Evolutionary conservation across 2,797 vertebrate genomes (phyloP).

Genomic region (Myripristis murdjan): DNA sequence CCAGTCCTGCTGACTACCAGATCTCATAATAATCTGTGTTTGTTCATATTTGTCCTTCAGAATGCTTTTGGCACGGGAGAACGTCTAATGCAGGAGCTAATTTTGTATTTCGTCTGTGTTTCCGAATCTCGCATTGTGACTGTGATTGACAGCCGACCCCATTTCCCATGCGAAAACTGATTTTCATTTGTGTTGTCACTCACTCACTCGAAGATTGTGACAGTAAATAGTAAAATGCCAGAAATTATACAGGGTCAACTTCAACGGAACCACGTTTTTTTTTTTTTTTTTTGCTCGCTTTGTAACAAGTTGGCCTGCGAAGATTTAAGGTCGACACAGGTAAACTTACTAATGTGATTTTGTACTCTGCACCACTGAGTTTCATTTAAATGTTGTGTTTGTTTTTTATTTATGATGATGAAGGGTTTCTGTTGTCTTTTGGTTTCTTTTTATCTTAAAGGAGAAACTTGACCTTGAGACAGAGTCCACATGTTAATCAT

Average conservation of each 20-base stretch:
- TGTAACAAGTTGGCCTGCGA: too few relatives aligned
- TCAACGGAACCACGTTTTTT: neutral
- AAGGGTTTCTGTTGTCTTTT: neutral
- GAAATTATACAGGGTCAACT: neutral
- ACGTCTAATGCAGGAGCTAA: slow-evolving; percentile 17
- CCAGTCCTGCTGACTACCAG: neutral
- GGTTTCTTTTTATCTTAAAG: neutral
- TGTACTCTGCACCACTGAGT: neutral
- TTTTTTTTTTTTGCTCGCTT: too few relatives aligned
- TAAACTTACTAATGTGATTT: neutral
- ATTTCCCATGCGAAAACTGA: neutral
- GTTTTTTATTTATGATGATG: slow-evolving; percentile 27
- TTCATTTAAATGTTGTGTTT: neutral
- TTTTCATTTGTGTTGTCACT: neutral
- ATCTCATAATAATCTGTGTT: neutral
- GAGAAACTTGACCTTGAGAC: too few relatives aligned
- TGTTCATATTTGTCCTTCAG: neutral
- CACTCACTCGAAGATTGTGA: neutral
- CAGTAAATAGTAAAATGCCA: neutral
- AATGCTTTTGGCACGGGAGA: neutral
- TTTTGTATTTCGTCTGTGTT: too few relatives aligned
- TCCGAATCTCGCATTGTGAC: slow-evolving; percentile 9
- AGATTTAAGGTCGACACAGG: too few relatives aligned
- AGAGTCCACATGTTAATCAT: neutral
- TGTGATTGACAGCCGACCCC: neutral